Percentiles rank a stretch among this genome's conserved stretches.
These are phyloP conservation scores for Euleptes europaea DNA, from an alignment of 2,113 vertebrate genomes.

Conservation along the genomic window DNA sequence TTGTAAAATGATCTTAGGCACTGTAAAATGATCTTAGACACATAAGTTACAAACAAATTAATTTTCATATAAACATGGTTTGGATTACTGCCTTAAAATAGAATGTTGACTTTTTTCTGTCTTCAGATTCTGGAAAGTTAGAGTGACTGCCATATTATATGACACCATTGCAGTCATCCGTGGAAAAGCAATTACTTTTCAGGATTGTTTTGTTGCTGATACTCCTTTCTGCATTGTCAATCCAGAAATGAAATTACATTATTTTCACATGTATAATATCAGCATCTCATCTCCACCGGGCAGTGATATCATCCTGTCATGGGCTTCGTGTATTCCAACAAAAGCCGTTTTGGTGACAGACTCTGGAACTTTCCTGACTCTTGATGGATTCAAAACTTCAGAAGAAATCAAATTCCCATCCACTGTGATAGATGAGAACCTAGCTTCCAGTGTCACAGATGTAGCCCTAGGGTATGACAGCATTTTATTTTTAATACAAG, in stretches of 20 bases:
- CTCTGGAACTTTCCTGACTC: slow-evolving; percentile 46
- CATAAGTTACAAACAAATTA: too few species aligned
- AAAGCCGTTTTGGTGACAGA: slow-evolving; percentile 9
- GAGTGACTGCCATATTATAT: not conserved
- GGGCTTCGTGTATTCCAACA: not conserved
- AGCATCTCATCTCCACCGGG: not conserved
- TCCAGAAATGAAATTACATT: not conserved
- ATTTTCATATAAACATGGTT: not conserved
- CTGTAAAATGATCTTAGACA: too few species aligned
- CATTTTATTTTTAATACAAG: slow-evolving; percentile 40
- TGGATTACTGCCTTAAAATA: not conserved
- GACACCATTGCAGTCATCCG: slow-evolving; percentile 5
- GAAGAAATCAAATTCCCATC: slow-evolving; percentile 39
- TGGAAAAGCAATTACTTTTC: slow-evolving; percentile 48
- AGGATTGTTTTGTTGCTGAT: slow-evolving; percentile 49
- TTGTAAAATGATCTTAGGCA: too few species aligned
- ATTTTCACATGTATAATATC: not conserved
- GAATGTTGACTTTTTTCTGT: not conserved
- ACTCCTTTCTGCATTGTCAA: not conserved
- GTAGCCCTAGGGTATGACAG: not conserved
- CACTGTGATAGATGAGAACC: not conserved
- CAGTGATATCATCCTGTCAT: not conserved
- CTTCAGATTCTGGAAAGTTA: slow-evolving; percentile 39
- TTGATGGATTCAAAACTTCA: slow-evolving; percentile 43
- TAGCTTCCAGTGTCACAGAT: slow-evolving; percentile 25